Evolutionary conservation across 2,113 vertebrate species (phyloP).

Genomic region (Austrofundulus limnaeus): DNA sequence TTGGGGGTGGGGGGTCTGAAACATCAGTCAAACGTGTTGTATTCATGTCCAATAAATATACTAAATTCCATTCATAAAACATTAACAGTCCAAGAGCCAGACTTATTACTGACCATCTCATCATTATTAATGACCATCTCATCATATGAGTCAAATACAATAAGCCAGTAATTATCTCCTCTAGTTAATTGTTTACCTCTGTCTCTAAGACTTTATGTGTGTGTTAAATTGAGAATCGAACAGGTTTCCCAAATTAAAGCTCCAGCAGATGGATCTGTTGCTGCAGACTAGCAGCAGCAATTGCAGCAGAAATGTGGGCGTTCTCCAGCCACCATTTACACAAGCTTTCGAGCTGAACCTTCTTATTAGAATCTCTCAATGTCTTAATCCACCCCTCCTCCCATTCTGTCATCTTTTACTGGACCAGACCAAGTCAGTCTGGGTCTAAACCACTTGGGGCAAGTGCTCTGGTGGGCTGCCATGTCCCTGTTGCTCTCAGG

Average conservation of each 20-base stretch:
- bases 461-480: constrained; percentile 56
- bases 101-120: not conserved
- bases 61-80: not conserved
- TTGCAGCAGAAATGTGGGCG: constrained; percentile 9
- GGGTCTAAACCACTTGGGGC: constrained; percentile 49
- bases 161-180: not conserved
- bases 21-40: not conserved
- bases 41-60: not conserved
- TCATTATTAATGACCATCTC: not conserved
- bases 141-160: constrained; percentile 6
- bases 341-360: constrained; percentile 29
- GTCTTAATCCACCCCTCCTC: constrained; percentile 18
- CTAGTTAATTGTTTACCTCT: not conserved
- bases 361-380: constrained; percentile 53
- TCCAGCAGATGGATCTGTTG: constrained; percentile 2
- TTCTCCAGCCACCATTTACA: constrained; percentile 25
- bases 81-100: not conserved
- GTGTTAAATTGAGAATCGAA: not conserved
- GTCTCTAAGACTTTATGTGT: not conserved
- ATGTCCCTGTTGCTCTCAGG: constrained; percentile 59
- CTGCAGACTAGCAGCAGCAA: constrained; percentile 16
- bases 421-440: constrained; percentile 44
- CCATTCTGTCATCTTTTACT: not conserved
- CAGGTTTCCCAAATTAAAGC: not conserved
- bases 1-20: not conserved